Evolutionary conservation across 2,113 vertebrate species (phyloP).

Genomic region (Odocoileus virginianus): DNA sequence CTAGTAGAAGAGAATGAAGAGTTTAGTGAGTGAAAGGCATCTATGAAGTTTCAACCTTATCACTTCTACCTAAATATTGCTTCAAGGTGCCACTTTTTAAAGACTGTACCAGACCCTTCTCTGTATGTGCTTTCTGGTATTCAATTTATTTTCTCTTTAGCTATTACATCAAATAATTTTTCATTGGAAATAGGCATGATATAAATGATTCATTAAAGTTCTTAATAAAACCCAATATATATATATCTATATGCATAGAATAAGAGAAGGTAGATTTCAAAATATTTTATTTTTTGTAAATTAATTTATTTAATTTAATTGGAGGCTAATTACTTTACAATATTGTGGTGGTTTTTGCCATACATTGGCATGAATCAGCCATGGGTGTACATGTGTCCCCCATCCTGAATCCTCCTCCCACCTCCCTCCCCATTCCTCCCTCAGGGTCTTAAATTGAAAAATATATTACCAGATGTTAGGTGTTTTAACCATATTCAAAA

Average conservation of each 20-base stretch:
- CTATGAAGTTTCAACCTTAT: neutral
- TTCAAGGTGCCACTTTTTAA: neutral
- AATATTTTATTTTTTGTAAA: neutral
- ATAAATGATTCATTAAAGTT: neutral
- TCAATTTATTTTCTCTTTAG: neutral
- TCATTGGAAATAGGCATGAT: neutral
- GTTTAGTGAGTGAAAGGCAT: neutral
- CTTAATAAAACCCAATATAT: neutral
- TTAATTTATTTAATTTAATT: neutral
- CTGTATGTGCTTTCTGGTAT: neutral
- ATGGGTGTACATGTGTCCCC: neutral
- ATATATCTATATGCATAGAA: neutral
- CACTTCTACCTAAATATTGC: neutral
- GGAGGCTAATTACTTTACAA: neutral
- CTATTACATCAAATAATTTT: neutral
- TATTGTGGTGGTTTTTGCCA: neutral
- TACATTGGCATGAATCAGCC: neutral
- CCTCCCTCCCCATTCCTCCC: neutral
- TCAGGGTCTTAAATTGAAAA: neutral
- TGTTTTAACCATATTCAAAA: neutral
- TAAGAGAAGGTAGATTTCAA: neutral
- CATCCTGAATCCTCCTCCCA: neutral
- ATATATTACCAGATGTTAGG: neutral
- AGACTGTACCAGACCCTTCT: neutral
- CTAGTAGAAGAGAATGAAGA: neutral